Evolutionary conservation across 2,888 invertebrate species (phyloP), one percentile per base, ranked within the genome.

Genomic region (Poecilobothrus nobilitatus): DNA sequence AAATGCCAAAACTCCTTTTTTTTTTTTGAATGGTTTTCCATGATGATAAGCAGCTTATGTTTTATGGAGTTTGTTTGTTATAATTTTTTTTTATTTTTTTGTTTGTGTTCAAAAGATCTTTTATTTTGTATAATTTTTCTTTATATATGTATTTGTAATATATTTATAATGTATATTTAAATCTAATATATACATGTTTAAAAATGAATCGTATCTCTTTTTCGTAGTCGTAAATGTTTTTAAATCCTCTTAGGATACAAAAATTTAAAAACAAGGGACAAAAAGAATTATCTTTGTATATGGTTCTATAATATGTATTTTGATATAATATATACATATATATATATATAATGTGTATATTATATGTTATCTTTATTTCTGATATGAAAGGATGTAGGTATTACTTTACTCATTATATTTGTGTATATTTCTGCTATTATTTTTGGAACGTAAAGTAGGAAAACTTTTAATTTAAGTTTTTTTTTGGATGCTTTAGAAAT

Each of bases 241-340:
- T 53, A 53, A 53, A 53, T 53, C 53, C 53, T 53, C 53, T 53
- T 53, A 53, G n/a, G n/a, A 53, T 53, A 53, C 53, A 53, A 53
- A 37, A 37, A 37, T n/a, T n/a, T n/a, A 37, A 8, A 37, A 37
- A 37, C 27, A 27, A 27, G 27, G 27, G 27, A 27, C 27, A 27
- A 5, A 27, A 27, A 27, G 27, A 27, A 5, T 27, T 27, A 27
- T 27, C 27, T 5, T 27, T 27, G 27, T 27, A 27, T 27, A 27
- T n/a, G n/a, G n/a, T n/a, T n/a, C n/a, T n/a, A n/a, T n/a, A n/a
- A n/a, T n/a, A n/a, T 27, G 5, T 4, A 27, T 2, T 27, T 27
- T 27, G 27, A 27, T 5, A 27, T 27, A 27, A 27, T 27, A 4
- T 27, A 5, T 27, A 5, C 27, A 27, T 27, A 27, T 27, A 5